Percentiles rank a stretch among this genome's conserved stretches.
Evolutionary conservation across 2,797 vertebrate species (phyloP).

Genomic region (Eulemur rubriventer): DNA sequence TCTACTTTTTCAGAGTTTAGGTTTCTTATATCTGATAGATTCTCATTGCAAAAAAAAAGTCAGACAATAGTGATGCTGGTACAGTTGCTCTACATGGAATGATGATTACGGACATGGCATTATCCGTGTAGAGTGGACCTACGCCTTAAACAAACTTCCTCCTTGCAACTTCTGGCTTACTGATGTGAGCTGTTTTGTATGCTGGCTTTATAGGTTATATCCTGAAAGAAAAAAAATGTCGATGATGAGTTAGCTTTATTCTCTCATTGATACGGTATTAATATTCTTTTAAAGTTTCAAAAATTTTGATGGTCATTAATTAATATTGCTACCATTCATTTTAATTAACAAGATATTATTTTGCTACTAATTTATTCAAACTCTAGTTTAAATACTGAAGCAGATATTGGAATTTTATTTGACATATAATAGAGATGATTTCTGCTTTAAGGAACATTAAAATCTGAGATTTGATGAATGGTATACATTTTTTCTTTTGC

Average conservation of each 20-base stretch:
- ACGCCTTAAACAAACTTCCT: background rate
- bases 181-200: background rate
- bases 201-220: background rate
- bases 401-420: background rate
- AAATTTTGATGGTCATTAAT: background rate
- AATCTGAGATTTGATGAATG: constrained; percentile 11
- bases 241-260: background rate
- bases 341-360: constrained; percentile 13
- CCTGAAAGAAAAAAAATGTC: background rate
- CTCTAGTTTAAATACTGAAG: background rate
- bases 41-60: background rate
- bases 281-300: background rate
- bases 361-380: background rate
- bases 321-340: background rate
- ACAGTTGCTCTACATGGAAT: background rate
- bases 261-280: background rate
- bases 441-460: constrained; percentile 12
- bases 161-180: background rate
- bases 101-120: background rate
- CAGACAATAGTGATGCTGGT: background rate
- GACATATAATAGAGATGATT: constrained; percentile 3
- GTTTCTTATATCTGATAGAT: background rate
- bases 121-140: background rate
- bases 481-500: background rate
- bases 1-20: background rate